These are phyloP conservation scores for Scaptomyza reducta DNA, from an alignment of 2,888 invertebrate species.

Conservation along the genomic window DNA sequence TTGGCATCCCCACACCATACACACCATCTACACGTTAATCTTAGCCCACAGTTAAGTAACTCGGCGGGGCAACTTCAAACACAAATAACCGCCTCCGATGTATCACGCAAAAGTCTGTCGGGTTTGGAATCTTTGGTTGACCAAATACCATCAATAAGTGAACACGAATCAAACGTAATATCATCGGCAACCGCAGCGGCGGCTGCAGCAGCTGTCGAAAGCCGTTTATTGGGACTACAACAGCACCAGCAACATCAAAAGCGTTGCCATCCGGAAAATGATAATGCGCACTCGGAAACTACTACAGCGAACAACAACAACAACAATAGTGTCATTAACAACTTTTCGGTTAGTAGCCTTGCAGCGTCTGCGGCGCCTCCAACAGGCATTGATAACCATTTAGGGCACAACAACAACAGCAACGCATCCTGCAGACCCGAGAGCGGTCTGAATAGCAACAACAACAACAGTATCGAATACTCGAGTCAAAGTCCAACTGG, in stretches of 20 bases:
- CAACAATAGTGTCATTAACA: constrained; percentile 65
- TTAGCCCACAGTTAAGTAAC: constrained; percentile 39
- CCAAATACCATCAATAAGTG: constrained; percentile 95
- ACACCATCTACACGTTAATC: constrained; percentile 61
- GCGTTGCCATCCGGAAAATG: constrained; percentile 35
- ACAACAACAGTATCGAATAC: constrained; percentile 48
- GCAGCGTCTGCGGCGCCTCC: constrained; percentile 77
- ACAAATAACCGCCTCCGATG: constrained; percentile 85
- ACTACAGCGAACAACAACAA: constrained; percentile 37
- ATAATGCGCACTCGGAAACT: constrained; percentile 27
- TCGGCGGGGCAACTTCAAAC: constrained; percentile 36
- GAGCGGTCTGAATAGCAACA: constrained; percentile 18
- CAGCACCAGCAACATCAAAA: constrained; percentile 45
- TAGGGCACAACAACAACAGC: constrained; percentile 1
- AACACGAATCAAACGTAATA: constrained; percentile 85
- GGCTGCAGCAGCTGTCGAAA: constrained; percentile 76
- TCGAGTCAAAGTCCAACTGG: constrained; percentile 48
- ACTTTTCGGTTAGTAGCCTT: constrained; percentile 85
- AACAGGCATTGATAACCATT: constrained; percentile 8
- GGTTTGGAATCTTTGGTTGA: constrained; percentile 95
- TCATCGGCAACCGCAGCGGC: constrained; percentile 61
- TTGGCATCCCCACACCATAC: constrained; percentile 56
- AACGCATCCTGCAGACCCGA: constrained; percentile 14
- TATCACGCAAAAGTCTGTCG: constrained; percentile 93
- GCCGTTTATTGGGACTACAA: constrained; percentile 67